Evolutionary conservation across 2,888 invertebrate species (phyloP).

Genomic region (Rhimphoctona megacephalus): DNA sequence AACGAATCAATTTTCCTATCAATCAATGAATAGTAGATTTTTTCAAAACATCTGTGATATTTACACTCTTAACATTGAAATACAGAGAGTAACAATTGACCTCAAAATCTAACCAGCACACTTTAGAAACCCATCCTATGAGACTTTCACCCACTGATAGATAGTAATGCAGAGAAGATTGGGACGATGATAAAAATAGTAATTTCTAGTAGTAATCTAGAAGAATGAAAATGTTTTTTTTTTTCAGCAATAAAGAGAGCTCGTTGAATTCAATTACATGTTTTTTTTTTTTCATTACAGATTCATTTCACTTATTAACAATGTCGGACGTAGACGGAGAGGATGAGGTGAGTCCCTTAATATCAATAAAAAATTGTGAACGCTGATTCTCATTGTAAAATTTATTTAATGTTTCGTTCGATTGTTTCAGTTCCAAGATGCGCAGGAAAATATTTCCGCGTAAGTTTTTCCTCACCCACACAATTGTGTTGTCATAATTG

Average conservation of each 20-base stretch:
- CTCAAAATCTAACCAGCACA: slow-evolving; percentile 77
- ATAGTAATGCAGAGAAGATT: slow-evolving; percentile 16
- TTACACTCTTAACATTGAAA: slow-evolving; percentile 23
- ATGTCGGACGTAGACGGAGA: slow-evolving; percentile 83
- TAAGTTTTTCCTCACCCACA: slow-evolving; percentile 79
- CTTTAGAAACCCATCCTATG: slow-evolving; percentile 75
- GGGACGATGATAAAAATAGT: slow-evolving; percentile 20
- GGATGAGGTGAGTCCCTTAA: slow-evolving; percentile 78
- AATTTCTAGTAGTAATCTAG: neutral
- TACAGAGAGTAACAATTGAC: slow-evolving; percentile 69
- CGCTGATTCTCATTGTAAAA: neutral
- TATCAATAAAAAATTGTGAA: slow-evolving; percentile 12
- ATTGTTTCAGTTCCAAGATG: slow-evolving; percentile 86
- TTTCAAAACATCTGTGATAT: neutral
- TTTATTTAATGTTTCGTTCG: neutral
- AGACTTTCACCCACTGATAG: slow-evolving; percentile 43
- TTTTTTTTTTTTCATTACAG: slow-evolving; percentile 65
- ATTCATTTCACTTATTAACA: slow-evolving; percentile 60
- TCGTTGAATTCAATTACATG: neutral
- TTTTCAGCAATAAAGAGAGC: slow-evolving; percentile 2
- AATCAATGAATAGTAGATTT: neutral
- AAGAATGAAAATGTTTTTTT: slow-evolving; percentile 2
- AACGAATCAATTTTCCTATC: neutral
- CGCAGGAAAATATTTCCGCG: slow-evolving; percentile 84
- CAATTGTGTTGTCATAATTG: slow-evolving; percentile 12